Conservation (phyloP, 2,888 invertebrate species). For the Coleophora flavipennella region DNA sequence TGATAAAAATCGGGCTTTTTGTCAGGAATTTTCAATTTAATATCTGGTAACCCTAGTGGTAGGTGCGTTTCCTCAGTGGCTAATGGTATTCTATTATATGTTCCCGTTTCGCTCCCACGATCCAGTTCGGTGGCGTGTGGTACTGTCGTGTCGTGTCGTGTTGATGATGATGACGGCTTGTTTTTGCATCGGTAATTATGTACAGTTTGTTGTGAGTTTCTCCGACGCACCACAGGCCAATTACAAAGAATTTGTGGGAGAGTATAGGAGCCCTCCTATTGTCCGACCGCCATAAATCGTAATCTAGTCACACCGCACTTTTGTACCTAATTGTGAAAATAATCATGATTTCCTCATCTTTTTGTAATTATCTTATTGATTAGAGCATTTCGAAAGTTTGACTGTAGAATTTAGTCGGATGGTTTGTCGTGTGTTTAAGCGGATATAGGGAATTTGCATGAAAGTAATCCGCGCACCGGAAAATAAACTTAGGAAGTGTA, state of each 20-base stretch:
- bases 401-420: too few species aligned
- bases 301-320: constrained; percentile 24
- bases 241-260: constrained; percentile 62
- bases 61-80: constrained; percentile 50
- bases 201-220: constrained; percentile 61
- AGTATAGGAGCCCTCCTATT: constrained; percentile 54
- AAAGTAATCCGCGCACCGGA: too few species aligned
- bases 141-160: constrained; percentile 48
- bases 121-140: constrained; percentile 60
- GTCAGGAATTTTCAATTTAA: too few species aligned
- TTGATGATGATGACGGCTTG: constrained; percentile 57
- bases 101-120: constrained; percentile 69
- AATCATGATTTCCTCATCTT: constrained; percentile 40
- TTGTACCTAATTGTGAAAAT: constrained; percentile 40
- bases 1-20: too few species aligned
- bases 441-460: too few species aligned
- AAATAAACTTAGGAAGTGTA: too few species aligned
- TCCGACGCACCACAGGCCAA: constrained; percentile 40
- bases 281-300: constrained; percentile 51
- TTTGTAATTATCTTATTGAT: too few species aligned
- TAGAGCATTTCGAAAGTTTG: too few species aligned
- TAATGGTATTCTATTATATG: constrained; percentile 40
- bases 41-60: too few species aligned
- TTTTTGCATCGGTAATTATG: constrained; percentile 69
- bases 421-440: too few species aligned